Base-by-base conservation (phyloP, 1,140 invertebrate species). In the Heliconius melpomene region DNA sequence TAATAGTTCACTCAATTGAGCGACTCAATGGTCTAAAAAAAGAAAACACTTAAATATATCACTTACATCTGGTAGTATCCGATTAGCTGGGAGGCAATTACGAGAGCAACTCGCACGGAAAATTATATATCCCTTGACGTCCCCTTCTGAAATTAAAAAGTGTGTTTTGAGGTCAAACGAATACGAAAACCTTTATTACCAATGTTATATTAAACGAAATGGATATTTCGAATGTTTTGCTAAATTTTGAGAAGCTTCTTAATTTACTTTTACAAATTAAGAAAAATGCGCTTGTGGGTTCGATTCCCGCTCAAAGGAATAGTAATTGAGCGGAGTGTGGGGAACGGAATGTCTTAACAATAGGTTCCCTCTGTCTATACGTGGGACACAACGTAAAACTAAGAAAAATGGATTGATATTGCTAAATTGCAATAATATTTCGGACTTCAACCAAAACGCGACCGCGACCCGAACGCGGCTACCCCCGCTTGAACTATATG, bases 41-140 rank as follows among this genome's bases (percentile, higher is more conserved):
- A 66, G 66, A 77, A 72, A 77, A 77, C 70, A 72, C 46, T 77
- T 77, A 66, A 36, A 77, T 54, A 38, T 77, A 77, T 77, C 76
- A 72, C 66, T 77, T 77, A 82, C 82, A 83, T 83, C 82, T 85
- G 79, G 73, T 36, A 38, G 73, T 79, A 75, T 79, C 57, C 78
- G 78, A 84, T 87, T 84, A 84, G 83, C 74, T 73, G 75, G 80
- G 82, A 82, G 82, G 77, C 85, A 86, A 89, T 90, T 89, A 89
- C 85, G 32, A 74, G 40, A 75, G 75, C 73, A 83, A 89, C 84
- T 89, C 82, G 79, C 70, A 81, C 83, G 86, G 84, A 90, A 90
- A 88, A 90, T 90, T 86, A 87, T 88, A 75, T 83, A 84, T 80
- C 82, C 78, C 79, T 72, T 83, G 77, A 77, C 79, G 74, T 77